Base-by-base conservation (phyloP, 1,140 invertebrate species). In the Leptinotarsa undecemlineata region DNA sequence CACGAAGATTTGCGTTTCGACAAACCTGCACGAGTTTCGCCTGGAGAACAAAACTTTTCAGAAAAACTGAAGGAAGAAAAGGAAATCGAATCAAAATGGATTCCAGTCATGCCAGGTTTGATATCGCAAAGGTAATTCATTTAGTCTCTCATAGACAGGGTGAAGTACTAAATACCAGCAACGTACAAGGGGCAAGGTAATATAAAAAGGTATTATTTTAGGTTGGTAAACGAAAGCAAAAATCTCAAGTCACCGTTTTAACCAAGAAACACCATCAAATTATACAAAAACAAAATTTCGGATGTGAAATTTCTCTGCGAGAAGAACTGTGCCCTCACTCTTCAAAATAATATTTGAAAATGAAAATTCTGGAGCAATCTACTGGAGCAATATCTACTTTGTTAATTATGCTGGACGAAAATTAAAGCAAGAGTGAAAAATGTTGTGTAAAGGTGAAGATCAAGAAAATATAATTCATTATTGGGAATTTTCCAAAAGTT, bases 181-280 rank as follows among this genome's bases (percentile, higher is more conserved):
- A 21, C 61, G 19, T 23, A 21, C 60, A 61, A 61, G 60, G 60
- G 60, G 60, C 60, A 21, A 42, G 8, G 33, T 42, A 42, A 42
- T 42, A 42, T 42, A 8, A 42, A 42, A 42, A 42, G 6, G 17
- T 21, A 33, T 67, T 26, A 23, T 67, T 67, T 67, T 11, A 67
- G 64, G 15, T 67, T 67, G 42, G 64, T 67, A n/a, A 67, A 67
- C 6, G 64, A 67, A 17, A 67, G 64, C 21, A 67, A 67, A 13
- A 67, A 26, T 23, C 23, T 23, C 23, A 67, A 67, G 42, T 67
- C 23, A 4, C 64, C 64, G 3, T 67, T 33, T 17, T 67, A 13
- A 67, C 64, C 19, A 67, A 67, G 4, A 42, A 67, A 67, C 42
- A 42, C 8, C 3, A 42, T 0, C 33, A 42, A 11, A 8, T 42